Percentiles rank a stretch among this genome's conserved stretches.
These are phyloP conservation scores for Porites lutea DNA, from an alignment of 64 coral and sea anemone species.

Conservation along the genomic window DNA sequence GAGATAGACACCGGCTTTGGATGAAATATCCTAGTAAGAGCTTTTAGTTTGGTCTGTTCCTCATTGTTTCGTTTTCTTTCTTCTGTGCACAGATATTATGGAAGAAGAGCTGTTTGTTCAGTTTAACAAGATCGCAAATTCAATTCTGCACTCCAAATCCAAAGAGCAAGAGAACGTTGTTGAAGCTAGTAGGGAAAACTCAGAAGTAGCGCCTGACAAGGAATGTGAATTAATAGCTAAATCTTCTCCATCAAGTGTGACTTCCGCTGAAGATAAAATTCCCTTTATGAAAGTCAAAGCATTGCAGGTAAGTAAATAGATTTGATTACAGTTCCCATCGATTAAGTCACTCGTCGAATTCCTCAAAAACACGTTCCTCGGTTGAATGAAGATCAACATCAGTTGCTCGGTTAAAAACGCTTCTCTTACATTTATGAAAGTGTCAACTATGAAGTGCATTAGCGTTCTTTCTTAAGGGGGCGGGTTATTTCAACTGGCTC, in stretches of 20 bases:
- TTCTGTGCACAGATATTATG: slow-evolving; percentile 39
- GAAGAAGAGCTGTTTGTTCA: slow-evolving; percentile 66
- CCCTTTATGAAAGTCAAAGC: slow-evolving; percentile 27
- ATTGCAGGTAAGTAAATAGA: neutral
- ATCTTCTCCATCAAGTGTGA: neutral
- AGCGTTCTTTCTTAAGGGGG: no score
- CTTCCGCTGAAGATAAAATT: neutral
- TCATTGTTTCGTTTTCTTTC: neutral
- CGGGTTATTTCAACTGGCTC: no score
- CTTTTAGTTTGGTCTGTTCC: no score
- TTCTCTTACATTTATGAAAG: no score
- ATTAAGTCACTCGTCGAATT: no score
- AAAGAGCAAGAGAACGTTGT: neutral
- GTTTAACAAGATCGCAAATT: slow-evolving; percentile 67
- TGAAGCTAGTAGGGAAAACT: neutral
- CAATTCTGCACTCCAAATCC: slow-evolving; percentile 48
- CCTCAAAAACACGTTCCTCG: no score
- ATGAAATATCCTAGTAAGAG: no score
- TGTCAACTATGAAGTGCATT: no score
- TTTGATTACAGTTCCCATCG: neutral
- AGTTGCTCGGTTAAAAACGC: no score
- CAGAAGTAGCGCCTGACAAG: neutral
- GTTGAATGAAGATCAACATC: no score
- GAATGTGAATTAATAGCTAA: neutral
- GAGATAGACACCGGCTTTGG: no score